Evolutionary conservation across 2,113 vertebrate species (phyloP).

Genomic region (Podarcis raffonei): DNA sequence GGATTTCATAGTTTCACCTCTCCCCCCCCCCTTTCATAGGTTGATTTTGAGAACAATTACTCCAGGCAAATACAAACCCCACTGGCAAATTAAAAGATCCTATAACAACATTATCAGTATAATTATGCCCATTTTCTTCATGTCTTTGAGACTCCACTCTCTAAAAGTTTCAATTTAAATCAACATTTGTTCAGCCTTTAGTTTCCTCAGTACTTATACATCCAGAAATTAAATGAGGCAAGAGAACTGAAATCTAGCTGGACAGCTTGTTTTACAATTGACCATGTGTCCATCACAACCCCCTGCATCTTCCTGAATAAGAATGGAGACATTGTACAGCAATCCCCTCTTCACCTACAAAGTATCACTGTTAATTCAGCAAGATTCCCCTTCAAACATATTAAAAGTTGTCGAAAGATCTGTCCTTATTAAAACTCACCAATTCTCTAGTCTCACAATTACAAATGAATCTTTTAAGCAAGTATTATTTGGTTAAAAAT

Average conservation of each 20-base stretch:
- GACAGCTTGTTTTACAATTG: neutral
- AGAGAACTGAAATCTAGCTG: neutral
- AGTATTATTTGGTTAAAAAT: neutral
- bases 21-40: neutral
- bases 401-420: neutral
- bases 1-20: neutral
- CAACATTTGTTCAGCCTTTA: fast-evolving
- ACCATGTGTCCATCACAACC: neutral
- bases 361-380: neutral
- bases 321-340: neutral
- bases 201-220: neutral
- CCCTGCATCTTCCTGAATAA: neutral
- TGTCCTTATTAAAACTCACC: neutral
- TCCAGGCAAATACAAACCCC: neutral
- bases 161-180: neutral
- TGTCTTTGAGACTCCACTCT: neutral
- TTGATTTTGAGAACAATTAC: neutral
- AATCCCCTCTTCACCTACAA: neutral
- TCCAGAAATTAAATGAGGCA: constrained; percentile 9
- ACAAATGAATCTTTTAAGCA: neutral
- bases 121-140: neutral
- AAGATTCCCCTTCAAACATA: neutral
- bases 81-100: neutral
- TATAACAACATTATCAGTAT: neutral
- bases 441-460: neutral